These are phyloP conservation scores for Eilema griseolum DNA, from an alignment of 2,888 invertebrate species.

Conservation along the genomic window DNA sequence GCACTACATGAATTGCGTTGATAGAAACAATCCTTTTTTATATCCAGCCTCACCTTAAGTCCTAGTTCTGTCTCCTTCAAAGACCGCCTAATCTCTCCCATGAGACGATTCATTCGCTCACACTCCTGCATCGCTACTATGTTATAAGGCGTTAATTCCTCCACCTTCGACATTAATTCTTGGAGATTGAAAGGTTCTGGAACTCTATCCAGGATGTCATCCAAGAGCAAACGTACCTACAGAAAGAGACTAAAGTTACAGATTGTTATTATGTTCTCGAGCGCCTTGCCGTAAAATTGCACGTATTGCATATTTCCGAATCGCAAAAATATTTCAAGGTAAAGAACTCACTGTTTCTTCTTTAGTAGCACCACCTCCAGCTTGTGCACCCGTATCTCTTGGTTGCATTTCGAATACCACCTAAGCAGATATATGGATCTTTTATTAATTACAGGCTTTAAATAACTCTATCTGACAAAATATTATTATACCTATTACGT, in stretches of 20 bases:
- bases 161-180: conserved; percentile 94
- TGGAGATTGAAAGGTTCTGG: conserved; percentile 95
- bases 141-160: conserved; percentile 96
- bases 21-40: too few species aligned
- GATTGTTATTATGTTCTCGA: neutral
- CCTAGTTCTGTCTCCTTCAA: conserved; percentile 95
- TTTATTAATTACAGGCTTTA: neutral
- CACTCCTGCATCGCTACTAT: conserved; percentile 98
- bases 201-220: conserved; percentile 95
- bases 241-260: neutral
- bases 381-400: conserved; percentile 91
- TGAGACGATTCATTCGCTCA: conserved; percentile 97
- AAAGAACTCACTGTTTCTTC: conserved; percentile 90
- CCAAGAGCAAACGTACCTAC: conserved; percentile 91
- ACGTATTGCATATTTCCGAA: neutral
- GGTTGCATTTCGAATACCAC: conserved; percentile 95
- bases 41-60: conserved; percentile 88
- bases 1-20: neutral
- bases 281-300: neutral
- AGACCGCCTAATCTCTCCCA: conserved; percentile 93
- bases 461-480: too few species aligned
- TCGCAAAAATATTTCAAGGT: neutral
- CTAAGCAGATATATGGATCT: conserved; percentile 45
- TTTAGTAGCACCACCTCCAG: conserved; percentile 90
- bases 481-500: too few species aligned